Evolutionary conservation across 2,113 vertebrate genomes (phyloP), one percentile per base, ranked within the genome.

Genomic region (Gymnobelideus leadbeateri): DNA sequence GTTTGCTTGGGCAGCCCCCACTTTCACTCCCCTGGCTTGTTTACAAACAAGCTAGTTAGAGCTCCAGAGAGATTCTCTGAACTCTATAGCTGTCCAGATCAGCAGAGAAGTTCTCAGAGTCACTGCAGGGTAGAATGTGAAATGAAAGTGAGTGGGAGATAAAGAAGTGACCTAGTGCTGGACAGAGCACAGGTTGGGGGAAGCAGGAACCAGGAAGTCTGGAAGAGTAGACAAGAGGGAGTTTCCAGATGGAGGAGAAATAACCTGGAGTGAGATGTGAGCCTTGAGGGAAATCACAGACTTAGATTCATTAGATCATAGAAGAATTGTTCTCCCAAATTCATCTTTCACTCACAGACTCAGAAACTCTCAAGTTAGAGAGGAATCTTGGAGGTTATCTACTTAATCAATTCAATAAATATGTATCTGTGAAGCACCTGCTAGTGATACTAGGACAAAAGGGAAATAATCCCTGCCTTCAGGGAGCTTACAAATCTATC

Each of bases 11-110:
- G 52, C n/a, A 25, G n/a, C 43, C 11, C 50, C 47, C 26, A 51
- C 43, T 47, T 47, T 1, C 4, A 89, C 89, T 55, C 8, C 51
- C 50, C 28, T 37, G 1, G 14, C 10, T 92, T 50, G 14, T 28
- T 91, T 93, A 50, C 43, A 84, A 77, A n/a, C 61, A 77, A 77
- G 57, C 57, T 61, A 57, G 55, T 68, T 68, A 68, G 61, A 68
- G 61, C 37, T 77, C 68, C 37, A 7, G 14, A 77, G 37, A 84
- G 19, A 84, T 43, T 84, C 31, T 90, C 31, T 43, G 14, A 19
- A 68, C 8, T 16, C 49, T 77, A 37, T 16, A 51, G n/a, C 25
- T 25, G 37, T 55, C 16, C 0, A 0, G 11, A 46, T 92, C 93
- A 50, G 3, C 31, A 55, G 25, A 11, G 51, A 57, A 84, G 46